phyloP scores from a whole-genome alignment of 1,140 invertebrate species.

The Colletes latitarsis region DNA sequence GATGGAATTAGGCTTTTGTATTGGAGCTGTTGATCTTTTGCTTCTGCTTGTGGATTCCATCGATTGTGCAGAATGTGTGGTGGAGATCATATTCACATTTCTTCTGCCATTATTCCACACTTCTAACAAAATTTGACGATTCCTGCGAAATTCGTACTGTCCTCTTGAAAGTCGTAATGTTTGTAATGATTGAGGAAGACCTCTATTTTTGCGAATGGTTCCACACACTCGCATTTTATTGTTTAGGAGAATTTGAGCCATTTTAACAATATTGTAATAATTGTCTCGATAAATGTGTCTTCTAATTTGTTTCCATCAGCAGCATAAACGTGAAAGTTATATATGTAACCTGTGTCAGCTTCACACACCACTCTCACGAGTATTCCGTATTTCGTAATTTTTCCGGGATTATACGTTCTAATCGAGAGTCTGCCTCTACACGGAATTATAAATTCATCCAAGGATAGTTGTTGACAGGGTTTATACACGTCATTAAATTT shows the following conservation, averaged over 20 bases:
- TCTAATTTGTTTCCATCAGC: constrained; percentile 38
- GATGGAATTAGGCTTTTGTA: constrained; percentile 29
- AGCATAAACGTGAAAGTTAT: constrained; percentile 46
- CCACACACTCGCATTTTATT: constrained; percentile 50
- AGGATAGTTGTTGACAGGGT: constrained; percentile 37
- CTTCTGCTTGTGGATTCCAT: constrained; percentile 30
- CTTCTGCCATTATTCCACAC: constrained; percentile 44
- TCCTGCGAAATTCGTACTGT: no score
- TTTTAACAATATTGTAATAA: constrained; percentile 59
- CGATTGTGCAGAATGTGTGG: constrained; percentile 40
- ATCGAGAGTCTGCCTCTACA: constrained; percentile 4
- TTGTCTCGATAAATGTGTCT: constrained; percentile 59
- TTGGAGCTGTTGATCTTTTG: constrained; percentile 15
- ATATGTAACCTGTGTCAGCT: constrained; percentile 56
- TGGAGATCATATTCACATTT: constrained; percentile 35
- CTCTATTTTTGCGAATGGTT: constrained; percentile 50
- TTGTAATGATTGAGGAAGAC: constrained; percentile 32
- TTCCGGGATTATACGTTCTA: constrained; percentile 35
- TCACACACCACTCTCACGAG: constrained; percentile 51
- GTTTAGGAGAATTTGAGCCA: constrained; percentile 36
- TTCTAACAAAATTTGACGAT: constrained; percentile 47
- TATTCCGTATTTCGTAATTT: constrained; percentile 50
- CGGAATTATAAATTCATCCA: constrained; percentile 54
- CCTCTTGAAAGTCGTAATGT: no score
- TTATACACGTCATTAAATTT: constrained; percentile 38